A percentile compares a stretch with the other conserved stretches of the same genome.
Evolutionary conservation across 2,888 invertebrate genomes (phyloP).

Genomic region (Tetragonisca angustula): DNA sequence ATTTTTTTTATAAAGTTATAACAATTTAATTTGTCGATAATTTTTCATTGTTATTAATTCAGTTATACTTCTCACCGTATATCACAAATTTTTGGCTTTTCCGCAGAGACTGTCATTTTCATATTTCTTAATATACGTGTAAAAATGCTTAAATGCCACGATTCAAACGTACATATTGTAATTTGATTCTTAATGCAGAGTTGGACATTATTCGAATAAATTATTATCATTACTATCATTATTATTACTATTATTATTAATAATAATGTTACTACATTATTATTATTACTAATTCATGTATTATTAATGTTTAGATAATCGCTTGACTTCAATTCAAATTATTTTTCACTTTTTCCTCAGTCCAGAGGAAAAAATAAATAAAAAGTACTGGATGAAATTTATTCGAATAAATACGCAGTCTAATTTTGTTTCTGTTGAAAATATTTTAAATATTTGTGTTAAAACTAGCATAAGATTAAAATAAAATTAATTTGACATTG

Average conservation of each 20-base stretch:
- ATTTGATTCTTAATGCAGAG: slow-evolving; percentile 52
- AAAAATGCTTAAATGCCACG: slow-evolving; percentile 59
- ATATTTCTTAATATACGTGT: slow-evolving; percentile 59
- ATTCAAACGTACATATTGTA: slow-evolving; percentile 59
- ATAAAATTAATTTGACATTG: slow-evolving; percentile 12
- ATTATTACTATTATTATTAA: slow-evolving; percentile 1
- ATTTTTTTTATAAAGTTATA: no score
- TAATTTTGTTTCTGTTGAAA: background rate
- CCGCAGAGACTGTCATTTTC: slow-evolving; percentile 56
- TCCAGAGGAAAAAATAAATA: background rate
- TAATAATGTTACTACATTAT: background rate
- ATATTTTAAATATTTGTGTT: background rate
- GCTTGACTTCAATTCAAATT: slow-evolving; percentile 9
- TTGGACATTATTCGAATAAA: slow-evolving; percentile 62
- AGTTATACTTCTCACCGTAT: background rate
- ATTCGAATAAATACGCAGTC: slow-evolving; percentile 35
- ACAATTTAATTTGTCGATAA: no score
- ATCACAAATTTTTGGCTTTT: slow-evolving; percentile 41
- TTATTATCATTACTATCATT: slow-evolving; percentile 37
- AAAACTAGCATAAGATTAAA: slow-evolving; percentile 7
- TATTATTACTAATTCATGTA: slow-evolving; percentile 30
- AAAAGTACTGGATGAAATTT: slow-evolving; percentile 12
- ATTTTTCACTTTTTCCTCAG: slow-evolving; percentile 34
- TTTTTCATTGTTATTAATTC: no score
- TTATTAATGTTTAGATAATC: slow-evolving; percentile 33